Conservation (phyloP, 2,888 invertebrate species). For the Agrochola lychnidis region DNA sequence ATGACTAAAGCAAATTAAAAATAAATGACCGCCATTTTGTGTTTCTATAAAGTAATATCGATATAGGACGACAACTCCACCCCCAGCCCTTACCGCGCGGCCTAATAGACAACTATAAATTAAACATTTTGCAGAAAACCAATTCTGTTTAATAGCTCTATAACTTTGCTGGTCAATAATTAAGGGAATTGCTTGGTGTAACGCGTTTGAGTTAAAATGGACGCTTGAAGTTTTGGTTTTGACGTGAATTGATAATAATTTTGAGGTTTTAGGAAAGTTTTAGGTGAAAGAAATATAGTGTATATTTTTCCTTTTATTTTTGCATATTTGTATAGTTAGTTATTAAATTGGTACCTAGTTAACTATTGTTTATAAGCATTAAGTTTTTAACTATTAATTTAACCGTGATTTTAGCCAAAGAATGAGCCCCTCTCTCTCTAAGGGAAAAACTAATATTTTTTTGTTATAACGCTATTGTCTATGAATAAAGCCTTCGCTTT, state of each 20-base stretch:
- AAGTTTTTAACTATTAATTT: no score
- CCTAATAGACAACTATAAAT: constrained; percentile 68
- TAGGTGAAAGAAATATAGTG: no score
- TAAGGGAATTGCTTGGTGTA: constrained; percentile 58
- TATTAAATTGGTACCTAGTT: no score
- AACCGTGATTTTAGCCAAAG: no score
- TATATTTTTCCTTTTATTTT: no score
- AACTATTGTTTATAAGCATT: no score
- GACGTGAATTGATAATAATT: background rate
- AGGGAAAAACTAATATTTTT: no score
- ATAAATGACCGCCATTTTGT: constrained; percentile 24
- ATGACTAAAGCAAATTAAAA: constrained; percentile 10
- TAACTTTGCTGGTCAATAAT: constrained; percentile 68
- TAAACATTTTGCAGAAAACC: constrained; percentile 69
- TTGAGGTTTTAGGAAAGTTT: background rate
- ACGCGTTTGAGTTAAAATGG: constrained; percentile 21
- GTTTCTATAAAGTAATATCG: constrained; percentile 11
- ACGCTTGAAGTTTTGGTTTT: constrained; percentile 1
- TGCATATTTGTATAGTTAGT: no score
- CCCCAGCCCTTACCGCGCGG: constrained; percentile 21
- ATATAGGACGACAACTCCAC: constrained; percentile 36
- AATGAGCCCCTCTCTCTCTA: no score
- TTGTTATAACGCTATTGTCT: no score
- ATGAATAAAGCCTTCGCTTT: no score
- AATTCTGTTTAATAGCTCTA: constrained; percentile 68